phyloP scores from a whole-genome alignment of 1,140 invertebrate species.

The Drosophila jambulina region DNA sequence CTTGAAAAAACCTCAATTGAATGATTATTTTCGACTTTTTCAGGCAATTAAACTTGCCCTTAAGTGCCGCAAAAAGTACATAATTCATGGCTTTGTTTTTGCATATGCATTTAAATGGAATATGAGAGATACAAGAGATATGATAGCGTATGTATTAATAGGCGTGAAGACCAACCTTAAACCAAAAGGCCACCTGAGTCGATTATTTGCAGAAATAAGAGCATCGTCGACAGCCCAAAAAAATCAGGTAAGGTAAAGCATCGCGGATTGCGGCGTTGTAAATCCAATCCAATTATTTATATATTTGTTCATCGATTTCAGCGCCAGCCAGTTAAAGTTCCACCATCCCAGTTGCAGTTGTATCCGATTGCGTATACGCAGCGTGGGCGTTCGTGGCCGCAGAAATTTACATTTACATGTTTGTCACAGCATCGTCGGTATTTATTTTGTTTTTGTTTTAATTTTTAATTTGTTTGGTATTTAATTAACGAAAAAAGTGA shows the following conservation, averaged over 20 bases:
- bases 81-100: slow-evolving; percentile 11
- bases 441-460: slow-evolving; percentile 22
- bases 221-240: background rate
- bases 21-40: slow-evolving; percentile 1
- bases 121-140: background rate
- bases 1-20: background rate
- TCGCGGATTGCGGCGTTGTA: slow-evolving; percentile 15
- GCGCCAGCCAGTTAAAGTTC: background rate
- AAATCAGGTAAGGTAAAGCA: background rate
- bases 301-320: slow-evolving; percentile 30
- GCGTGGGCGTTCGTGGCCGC: slow-evolving; percentile 10
- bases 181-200: slow-evolving; percentile 81
- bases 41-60: slow-evolving; percentile 12
- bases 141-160: background rate
- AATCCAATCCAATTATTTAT: slow-evolving; percentile 27
- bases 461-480: slow-evolving; percentile 51
- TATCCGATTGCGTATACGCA: slow-evolving; percentile 25
- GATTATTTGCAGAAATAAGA: slow-evolving; percentile 30
- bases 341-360: background rate
- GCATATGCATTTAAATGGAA: slow-evolving; percentile 11
- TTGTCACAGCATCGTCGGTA: slow-evolving; percentile 9
- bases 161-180: slow-evolving; percentile 77
- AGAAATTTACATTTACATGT: slow-evolving; percentile 14
- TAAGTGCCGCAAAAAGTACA: background rate
- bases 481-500: slow-evolving; percentile 66